phyloP scores from a whole-genome alignment of 2,888 invertebrate species.

The Eupithecia dodoneata region DNA sequence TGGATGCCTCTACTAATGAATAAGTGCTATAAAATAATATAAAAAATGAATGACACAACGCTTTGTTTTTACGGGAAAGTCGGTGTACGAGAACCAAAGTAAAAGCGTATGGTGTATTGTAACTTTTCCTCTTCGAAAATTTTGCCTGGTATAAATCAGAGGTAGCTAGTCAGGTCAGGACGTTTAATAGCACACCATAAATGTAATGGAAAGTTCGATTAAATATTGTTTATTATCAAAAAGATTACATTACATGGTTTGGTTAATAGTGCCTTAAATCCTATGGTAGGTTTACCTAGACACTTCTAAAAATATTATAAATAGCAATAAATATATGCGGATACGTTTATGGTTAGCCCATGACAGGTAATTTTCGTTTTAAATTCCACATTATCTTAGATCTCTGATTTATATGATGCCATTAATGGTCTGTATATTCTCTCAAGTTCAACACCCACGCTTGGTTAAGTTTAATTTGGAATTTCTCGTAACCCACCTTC shows the following conservation, averaged over 20 bases:
- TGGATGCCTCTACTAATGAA: slow-evolving; percentile 22
- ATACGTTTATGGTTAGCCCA: not conserved
- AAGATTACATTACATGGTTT: no score
- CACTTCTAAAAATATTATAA: no score
- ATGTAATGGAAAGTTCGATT: not conserved
- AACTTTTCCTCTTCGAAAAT: not conserved
- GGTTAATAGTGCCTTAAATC: no score
- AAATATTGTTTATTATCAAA: no score
- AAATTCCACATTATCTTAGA: not conserved
- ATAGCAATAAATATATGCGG: no score
- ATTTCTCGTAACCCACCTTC: slow-evolving; percentile 16
- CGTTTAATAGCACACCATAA: not conserved
- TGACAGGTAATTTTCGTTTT: not conserved
- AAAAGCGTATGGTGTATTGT: not conserved
- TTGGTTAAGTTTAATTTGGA: not conserved
- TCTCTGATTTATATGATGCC: not conserved
- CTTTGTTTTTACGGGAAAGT: not conserved
- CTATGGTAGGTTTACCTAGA: no score
- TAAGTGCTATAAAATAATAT: not conserved
- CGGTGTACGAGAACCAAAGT: not conserved
- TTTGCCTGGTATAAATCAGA: not conserved
- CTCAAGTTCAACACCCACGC: not conserved
- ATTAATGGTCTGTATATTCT: not conserved
- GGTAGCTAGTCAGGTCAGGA: not conserved
- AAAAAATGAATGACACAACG: not conserved